Evolutionary conservation across 2,888 invertebrate genomes (phyloP).

Genomic region (Aspidiotus destructor): DNA sequence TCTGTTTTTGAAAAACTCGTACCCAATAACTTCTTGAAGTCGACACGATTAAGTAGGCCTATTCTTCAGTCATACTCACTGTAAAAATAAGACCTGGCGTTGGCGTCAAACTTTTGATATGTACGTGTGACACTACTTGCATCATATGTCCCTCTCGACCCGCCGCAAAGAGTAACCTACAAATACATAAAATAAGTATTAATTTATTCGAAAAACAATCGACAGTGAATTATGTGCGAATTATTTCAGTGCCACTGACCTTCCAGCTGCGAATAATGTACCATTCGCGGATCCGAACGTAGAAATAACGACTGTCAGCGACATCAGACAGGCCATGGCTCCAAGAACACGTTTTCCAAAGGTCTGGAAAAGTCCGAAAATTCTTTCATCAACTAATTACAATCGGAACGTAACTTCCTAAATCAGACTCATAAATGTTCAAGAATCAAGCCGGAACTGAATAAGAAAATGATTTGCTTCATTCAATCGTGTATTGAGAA

Average conservation of each 20-base stretch:
- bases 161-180: conserved; percentile 78
- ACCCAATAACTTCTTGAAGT: too few species aligned
- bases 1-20: too few species aligned
- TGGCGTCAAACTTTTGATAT: conserved; percentile 80
- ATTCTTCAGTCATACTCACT: conserved; percentile 52
- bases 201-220: background rate
- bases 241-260: conserved; percentile 44
- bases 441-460: too few species aligned
- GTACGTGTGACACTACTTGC: conserved; percentile 83
- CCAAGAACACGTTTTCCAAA: conserved; percentile 82
- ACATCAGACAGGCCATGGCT: conserved; percentile 84
- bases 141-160: conserved; percentile 86
- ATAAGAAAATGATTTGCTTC: too few species aligned
- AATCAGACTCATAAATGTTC: too few species aligned
- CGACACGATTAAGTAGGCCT: too few species aligned
- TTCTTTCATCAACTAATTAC: too few species aligned
- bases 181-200: conserved; percentile 18
- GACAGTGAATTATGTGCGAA: background rate
- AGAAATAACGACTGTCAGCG: conserved; percentile 80
- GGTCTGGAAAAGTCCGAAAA: conserved; percentile 46
- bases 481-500: too few species aligned
- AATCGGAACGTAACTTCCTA: too few species aligned
- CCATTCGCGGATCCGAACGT: conserved; percentile 92
- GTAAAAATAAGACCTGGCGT: conserved; percentile 94
- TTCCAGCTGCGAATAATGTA: conserved; percentile 83